Conservation (phyloP, 2,888 invertebrate genomes). For the Coremacera marginata region DNA sequence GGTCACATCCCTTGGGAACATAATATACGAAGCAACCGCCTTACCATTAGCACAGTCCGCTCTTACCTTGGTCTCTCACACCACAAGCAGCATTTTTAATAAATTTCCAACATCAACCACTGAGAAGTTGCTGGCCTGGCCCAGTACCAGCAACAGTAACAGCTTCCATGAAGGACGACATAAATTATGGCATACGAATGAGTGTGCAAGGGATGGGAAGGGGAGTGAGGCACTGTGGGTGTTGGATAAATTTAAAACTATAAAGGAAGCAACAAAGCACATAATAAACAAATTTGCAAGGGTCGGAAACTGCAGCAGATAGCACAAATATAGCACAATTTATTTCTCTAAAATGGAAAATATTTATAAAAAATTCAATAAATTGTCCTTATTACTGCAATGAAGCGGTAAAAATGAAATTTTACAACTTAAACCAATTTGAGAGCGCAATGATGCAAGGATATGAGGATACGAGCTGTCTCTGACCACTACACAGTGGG, state of each 20-base stretch:
- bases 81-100: slow-evolving; percentile 57
- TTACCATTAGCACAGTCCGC: background rate
- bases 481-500: no score
- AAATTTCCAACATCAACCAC: slow-evolving; percentile 65
- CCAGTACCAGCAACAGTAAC: slow-evolving; percentile 33
- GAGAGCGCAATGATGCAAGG: slow-evolving; percentile 48
- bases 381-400: slow-evolving; percentile 67
- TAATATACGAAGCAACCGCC: background rate
- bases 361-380: slow-evolving; percentile 58
- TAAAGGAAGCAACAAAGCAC: slow-evolving; percentile 60
- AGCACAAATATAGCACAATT: slow-evolving; percentile 41
- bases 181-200: slow-evolving; percentile 61
- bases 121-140: slow-evolving; percentile 38
- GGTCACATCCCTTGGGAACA: slow-evolving; percentile 32
- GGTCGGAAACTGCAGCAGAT: slow-evolving; percentile 21
- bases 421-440: slow-evolving; percentile 63
- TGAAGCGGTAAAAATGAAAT: slow-evolving; percentile 65
- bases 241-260: slow-evolving; percentile 61
- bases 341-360: slow-evolving; percentile 12
- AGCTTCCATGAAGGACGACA: slow-evolving; percentile 57
- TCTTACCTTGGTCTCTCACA: slow-evolving; percentile 36
- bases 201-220: background rate
- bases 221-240: slow-evolving; percentile 34
- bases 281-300: slow-evolving; percentile 64
- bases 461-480: slow-evolving; percentile 6